phyloP scores from a whole-genome alignment of 2,888 invertebrate genomes.

The Oithona nana region DNA sequence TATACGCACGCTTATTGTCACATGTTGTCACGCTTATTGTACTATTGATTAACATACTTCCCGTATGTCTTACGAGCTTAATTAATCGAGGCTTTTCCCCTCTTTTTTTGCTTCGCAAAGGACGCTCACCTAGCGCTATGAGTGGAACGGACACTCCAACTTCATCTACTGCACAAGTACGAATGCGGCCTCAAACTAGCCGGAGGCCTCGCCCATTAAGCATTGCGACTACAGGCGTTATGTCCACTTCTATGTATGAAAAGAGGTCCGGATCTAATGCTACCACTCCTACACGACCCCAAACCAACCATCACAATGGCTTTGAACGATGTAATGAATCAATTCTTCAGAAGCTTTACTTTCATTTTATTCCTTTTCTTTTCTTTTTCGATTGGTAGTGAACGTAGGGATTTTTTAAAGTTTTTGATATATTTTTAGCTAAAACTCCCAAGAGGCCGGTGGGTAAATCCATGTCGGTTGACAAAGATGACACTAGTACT shows the following conservation, averaged over 20 bases:
- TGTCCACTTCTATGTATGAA: conserved; percentile 16
- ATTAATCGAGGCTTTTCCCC: no score
- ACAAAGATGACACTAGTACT: conserved; percentile 7
- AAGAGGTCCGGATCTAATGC: background rate
- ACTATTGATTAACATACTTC: no score
- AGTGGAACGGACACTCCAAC: conserved; percentile 33
- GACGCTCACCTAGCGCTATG: conserved; percentile 69
- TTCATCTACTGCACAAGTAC: conserved; percentile 19
- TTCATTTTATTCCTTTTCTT: background rate
- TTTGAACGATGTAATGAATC: background rate
- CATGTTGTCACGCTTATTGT: no score
- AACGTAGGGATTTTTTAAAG: no score
- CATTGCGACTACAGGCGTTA: conserved; percentile 31
- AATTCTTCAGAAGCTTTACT: background rate
- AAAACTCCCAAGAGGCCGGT: background rate
- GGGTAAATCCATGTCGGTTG: background rate
- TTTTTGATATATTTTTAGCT: background rate
- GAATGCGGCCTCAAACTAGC: conserved; percentile 20
- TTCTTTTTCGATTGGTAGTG: background rate
- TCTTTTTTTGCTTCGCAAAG: conserved; percentile 25
- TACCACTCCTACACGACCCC: background rate
- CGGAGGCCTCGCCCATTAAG: conserved; percentile 48
- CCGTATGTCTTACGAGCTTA: no score
- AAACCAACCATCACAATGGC: background rate
- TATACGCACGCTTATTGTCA: no score